Conservation (phyloP, 2,888 invertebrate species). For the Sminthurides aquaticus region DNA sequence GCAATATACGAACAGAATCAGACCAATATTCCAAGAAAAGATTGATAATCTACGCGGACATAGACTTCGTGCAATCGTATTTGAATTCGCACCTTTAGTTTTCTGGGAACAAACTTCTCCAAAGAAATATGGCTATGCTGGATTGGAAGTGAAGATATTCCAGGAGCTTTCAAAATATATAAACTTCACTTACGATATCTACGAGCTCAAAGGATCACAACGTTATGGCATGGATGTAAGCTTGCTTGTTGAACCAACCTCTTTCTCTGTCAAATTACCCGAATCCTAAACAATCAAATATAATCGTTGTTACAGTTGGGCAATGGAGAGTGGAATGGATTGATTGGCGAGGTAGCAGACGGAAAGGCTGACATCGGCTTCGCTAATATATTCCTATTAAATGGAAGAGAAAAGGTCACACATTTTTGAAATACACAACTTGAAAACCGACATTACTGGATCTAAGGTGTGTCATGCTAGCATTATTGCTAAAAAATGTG, state of each 20-base stretch:
- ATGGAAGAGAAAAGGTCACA: slow-evolving; percentile 31
- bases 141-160: slow-evolving; percentile 37
- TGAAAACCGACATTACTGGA: neutral
- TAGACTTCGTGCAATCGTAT: slow-evolving; percentile 31
- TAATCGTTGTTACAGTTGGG: slow-evolving; percentile 28
- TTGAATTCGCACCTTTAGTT: slow-evolving; percentile 41
- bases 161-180: slow-evolving; percentile 32
- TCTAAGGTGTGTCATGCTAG: no score
- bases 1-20: slow-evolving; percentile 20
- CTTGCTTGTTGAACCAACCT: neutral
- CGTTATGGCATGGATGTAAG: slow-evolving; percentile 37
- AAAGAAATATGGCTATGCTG: slow-evolving; percentile 29
- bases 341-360: slow-evolving; percentile 39
- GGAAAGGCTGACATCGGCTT: slow-evolving; percentile 39
- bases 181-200: slow-evolving; percentile 40
- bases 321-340: slow-evolving; percentile 38
- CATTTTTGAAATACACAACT: no score
- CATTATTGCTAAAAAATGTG: no score
- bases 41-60: slow-evolving; percentile 38
- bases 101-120: slow-evolving; percentile 28
- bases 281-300: neutral
- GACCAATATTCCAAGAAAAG: slow-evolving; percentile 38
- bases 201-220: slow-evolving; percentile 34
- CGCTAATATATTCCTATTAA: slow-evolving; percentile 38
- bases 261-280: neutral